These are phyloP conservation scores for Halcyon leucocephala DNA, from an alignment of 2,797 vertebrate genomes.

Conservation along the genomic window DNA sequence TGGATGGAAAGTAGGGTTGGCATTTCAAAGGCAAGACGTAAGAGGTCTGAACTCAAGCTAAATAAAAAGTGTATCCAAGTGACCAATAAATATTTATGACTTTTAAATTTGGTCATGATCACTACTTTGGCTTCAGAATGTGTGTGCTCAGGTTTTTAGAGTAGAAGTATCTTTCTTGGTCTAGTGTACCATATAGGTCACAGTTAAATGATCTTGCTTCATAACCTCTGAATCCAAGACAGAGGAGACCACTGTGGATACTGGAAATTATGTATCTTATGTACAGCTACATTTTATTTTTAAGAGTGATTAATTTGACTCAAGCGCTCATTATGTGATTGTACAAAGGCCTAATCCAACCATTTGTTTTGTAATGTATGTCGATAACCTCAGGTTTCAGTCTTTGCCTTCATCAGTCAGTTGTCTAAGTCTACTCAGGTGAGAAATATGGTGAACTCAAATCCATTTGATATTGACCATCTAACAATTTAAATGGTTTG, in stretches of 20 bases:
- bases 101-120: neutral
- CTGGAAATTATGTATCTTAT: neutral
- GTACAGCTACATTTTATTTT: neutral
- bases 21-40: neutral
- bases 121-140: neutral
- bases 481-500: neutral
- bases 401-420: neutral
- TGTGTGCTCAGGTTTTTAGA: neutral
- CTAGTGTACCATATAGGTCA: neutral
- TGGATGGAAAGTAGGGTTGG: neutral
- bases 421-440: neutral
- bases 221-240: neutral
- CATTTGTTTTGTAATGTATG: neutral
- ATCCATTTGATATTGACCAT: neutral
- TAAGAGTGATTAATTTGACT: neutral
- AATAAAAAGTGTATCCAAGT: slow-evolving; percentile 54
- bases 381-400: neutral
- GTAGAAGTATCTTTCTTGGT: neutral
- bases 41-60: neutral
- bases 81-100: slow-evolving; percentile 31
- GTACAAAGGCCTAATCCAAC: neutral
- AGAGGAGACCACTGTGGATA: neutral
- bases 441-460: neutral
- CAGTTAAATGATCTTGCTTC: neutral
- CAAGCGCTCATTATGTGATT: neutral